These are phyloP conservation scores for Drosophila nr. medialis DNA, from an alignment of 2,888 invertebrate species.

Conservation along the genomic window DNA sequence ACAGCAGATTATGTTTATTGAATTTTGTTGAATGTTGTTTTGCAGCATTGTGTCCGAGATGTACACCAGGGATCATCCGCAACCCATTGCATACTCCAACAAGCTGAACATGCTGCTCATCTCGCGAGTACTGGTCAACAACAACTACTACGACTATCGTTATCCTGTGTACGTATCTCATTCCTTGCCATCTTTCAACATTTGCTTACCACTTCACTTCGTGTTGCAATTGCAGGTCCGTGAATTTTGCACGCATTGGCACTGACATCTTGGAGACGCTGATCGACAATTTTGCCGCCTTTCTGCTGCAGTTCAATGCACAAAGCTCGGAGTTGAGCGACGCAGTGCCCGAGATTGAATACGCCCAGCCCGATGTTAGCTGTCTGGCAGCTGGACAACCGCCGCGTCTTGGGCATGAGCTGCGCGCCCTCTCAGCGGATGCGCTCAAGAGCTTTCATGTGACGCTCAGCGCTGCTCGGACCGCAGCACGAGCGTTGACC, in stretches of 20 bases:
- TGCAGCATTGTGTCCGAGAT: conserved; percentile 83
- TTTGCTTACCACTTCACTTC: background rate
- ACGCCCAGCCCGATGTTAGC: conserved; percentile 72
- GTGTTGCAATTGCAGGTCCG: conserved; percentile 58
- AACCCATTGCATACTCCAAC: conserved; percentile 81
- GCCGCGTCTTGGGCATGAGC: conserved; percentile 56
- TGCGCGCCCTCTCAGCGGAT: conserved; percentile 67
- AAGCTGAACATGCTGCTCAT: conserved; percentile 83
- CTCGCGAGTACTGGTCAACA: conserved; percentile 74
- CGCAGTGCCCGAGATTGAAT: conserved; percentile 60
- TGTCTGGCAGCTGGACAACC: conserved; percentile 72
- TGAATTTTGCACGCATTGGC: conserved; percentile 84
- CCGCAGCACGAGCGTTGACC: conserved; percentile 80
- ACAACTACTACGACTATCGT: conserved; percentile 82
- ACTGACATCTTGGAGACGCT: conserved; percentile 83
- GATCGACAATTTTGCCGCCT: conserved; percentile 78
- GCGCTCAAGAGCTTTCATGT: conserved; percentile 81
- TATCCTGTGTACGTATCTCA: conserved; percentile 81
- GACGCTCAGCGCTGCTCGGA: conserved; percentile 80
- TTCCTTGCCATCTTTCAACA: background rate
- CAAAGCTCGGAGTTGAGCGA: conserved; percentile 65
- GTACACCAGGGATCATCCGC: conserved; percentile 77
- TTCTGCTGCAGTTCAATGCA: conserved; percentile 81
- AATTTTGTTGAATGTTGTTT: background rate
- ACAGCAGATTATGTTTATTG: background rate